Conservation (phyloP, 37 sponge, comb jelly and placozoan species). For the Tethya wilhelma region DNA sequence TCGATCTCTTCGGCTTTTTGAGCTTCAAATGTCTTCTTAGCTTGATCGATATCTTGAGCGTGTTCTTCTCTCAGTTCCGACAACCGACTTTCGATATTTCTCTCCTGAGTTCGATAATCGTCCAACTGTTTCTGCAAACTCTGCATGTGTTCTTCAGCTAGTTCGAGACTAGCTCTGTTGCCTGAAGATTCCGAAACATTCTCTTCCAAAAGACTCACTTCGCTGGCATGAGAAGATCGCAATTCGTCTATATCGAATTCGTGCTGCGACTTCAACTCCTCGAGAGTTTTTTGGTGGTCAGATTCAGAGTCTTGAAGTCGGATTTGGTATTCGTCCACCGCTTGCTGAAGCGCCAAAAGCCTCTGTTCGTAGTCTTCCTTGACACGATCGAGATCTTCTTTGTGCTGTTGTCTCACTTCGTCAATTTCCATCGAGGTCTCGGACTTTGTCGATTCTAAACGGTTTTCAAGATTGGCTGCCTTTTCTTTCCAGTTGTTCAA, state of each 20-base stretch:
- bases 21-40: conserved; percentile 6
- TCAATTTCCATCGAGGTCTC: background rate
- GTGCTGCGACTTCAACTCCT: conserved; percentile 24
- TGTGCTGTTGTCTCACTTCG: conserved; percentile 2
- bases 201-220: conserved; percentile 42
- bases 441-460: conserved; percentile 2
- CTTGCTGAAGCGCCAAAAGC: background rate
- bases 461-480: conserved; percentile 48
- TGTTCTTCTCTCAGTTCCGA: conserved; percentile 34
- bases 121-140: conserved; percentile 52
- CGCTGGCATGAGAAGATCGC: conserved; percentile 12
- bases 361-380: background rate
- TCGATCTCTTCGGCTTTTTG: conserved; percentile 20
- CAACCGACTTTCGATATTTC: conserved; percentile 12
- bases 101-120: conserved; percentile 55
- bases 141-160: conserved; percentile 64
- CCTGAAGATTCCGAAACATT: conserved; percentile 29
- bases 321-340: conserved; percentile 7
- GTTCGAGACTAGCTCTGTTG: conserved; percentile 51
- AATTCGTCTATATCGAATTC: conserved; percentile 25
- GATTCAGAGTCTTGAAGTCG: background rate
- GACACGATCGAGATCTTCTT: background rate
- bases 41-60: conserved; percentile 1
- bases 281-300: background rate
- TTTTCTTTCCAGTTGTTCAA: conserved; percentile 56